phyloP scores from a whole-genome alignment of 2,888 invertebrate genomes.

The Platycheirus rosarum region DNA sequence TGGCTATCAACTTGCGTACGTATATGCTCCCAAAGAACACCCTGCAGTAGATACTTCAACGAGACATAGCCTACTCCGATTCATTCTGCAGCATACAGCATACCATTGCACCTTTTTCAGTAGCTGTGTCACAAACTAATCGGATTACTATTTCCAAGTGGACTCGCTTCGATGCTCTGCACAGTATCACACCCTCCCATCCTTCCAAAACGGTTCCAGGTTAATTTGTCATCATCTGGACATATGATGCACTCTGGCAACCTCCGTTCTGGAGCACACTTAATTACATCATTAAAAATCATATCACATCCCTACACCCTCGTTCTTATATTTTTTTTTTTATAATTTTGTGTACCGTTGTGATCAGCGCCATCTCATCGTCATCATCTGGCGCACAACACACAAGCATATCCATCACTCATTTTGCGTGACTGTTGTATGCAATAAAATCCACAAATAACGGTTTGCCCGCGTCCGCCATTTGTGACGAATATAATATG shows the following conservation, averaged over 20 bases:
- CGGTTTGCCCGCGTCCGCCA: slow-evolving; percentile 36
- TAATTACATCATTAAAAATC: slow-evolving; percentile 74
- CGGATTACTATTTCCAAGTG: slow-evolving; percentile 74
- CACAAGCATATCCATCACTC: slow-evolving; percentile 45
- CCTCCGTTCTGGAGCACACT: slow-evolving; percentile 52
- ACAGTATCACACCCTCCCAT: background rate
- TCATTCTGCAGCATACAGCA: background rate
- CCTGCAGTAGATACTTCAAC: background rate
- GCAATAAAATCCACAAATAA: slow-evolving; percentile 65
- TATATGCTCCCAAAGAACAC: slow-evolving; percentile 11
- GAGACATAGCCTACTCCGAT: background rate
- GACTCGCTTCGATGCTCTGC: slow-evolving; percentile 32
- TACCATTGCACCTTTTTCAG: slow-evolving; percentile 30
- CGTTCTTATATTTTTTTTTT: slow-evolving; percentile 5
- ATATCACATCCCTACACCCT: slow-evolving; percentile 60
- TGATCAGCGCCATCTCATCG: slow-evolving; percentile 52
- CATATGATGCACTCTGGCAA: slow-evolving; percentile 65
- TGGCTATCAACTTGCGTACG: slow-evolving; percentile 41
- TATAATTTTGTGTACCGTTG: slow-evolving; percentile 31
- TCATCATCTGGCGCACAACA: background rate
- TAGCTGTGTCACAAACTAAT: slow-evolving; percentile 66
- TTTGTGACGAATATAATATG: slow-evolving; percentile 15
- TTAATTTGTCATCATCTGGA: slow-evolving; percentile 72
- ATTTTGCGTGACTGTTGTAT: slow-evolving; percentile 55
- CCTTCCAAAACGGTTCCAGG: slow-evolving; percentile 15